Base-by-base conservation (phyloP, 2,797 vertebrate genomes). In the Dermochelys coriacea region DNA sequence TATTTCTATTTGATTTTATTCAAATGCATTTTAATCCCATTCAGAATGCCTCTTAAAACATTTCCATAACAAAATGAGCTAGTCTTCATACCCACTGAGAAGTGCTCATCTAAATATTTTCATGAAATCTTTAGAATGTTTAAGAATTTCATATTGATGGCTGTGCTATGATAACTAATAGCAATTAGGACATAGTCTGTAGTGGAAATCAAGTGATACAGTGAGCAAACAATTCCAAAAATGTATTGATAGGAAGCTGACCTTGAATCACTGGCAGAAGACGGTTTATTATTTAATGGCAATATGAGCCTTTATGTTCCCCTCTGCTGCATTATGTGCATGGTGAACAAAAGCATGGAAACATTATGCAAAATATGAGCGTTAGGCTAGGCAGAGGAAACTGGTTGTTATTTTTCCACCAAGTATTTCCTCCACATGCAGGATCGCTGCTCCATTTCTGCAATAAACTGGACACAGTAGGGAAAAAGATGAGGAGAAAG, bases 141-240 rank as follows among this genome's bases (percentile, higher is more conserved):
- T 37, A 92, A 84, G 34, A 68, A 91, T 85, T 86, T 54, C 77
- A 1, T 31, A 45, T 3, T 86, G 9, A 6, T 23, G 49, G 19
- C 21, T 88, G 8, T 71, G 8, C 57, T 78, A 54, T 2, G 7
- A 1, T 83, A 55, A 74, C 1, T 49, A 91, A 91, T 8, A 57
- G 37, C 47, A 64, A 18, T 12, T 7, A 83, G 81, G 50, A 57
- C 83, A 77, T 37, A 80, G 15, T 84, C 3, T 59, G 86, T 87
- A 85, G 23, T 80, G 54, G 37, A 92, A 96, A 90, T 92, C 23
- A 84, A 82, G 80, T 49, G 3, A 19, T 37, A 85, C 2, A 27
- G 14, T 1, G 1, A 5, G 84, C 4, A 91, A 31, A 82, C 91
- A 49, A 77, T 49, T 47, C 78, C 86, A 71, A 64, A 7, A 31